Percentiles rank a stretch among this genome's conserved stretches.
phyloP scores from a whole-genome alignment of 2,113 vertebrate genomes.

The Chiloscyllium plagiosum region DNA sequence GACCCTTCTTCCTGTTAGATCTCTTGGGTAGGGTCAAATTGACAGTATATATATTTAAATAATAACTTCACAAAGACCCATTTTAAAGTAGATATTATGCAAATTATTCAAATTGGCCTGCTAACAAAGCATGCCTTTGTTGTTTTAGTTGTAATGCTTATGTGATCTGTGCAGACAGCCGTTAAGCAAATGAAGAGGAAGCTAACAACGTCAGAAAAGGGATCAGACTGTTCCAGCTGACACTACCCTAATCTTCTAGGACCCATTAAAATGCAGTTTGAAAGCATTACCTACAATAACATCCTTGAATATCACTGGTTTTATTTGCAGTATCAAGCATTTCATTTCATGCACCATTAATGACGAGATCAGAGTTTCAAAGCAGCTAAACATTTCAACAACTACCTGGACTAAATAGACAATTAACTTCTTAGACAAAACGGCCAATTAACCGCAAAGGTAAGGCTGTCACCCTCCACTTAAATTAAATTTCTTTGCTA shows the following conservation, averaged over 20 bases:
- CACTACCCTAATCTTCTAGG: conserved; percentile 99
- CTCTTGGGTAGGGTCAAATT: not conserved
- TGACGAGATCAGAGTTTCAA: conserved; percentile 98
- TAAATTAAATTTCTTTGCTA: conserved; percentile 79
- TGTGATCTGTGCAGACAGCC: conserved; percentile 99
- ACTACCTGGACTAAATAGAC: conserved; percentile 99
- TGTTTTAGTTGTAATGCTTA: conserved; percentile 98
- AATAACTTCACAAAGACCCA: conserved; percentile 20
- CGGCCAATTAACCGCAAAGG: conserved; percentile 99
- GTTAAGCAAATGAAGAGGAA: conserved; percentile 99
- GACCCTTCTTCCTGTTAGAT: not conserved
- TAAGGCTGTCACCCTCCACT: conserved; percentile 84
- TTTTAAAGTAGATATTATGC: conserved; percentile 70
- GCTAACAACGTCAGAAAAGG: conserved; percentile 99
- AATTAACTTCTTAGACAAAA: conserved; percentile 99
- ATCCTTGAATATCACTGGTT: conserved; percentile 99
- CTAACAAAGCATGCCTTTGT: conserved; percentile 99
- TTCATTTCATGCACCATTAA: conserved; percentile 99
- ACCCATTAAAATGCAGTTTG: conserved; percentile 99
- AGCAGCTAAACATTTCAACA: conserved; percentile 99
- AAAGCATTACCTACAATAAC: conserved; percentile 99
- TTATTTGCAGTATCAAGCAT: conserved; percentile 99
- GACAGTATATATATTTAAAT: conserved; percentile 34
- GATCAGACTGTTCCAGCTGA: conserved; percentile 98
- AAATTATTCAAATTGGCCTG: conserved; percentile 99